A percentile compares a stretch with the other conserved stretches of the same genome.
Conservation (phyloP, 1,140 invertebrate genomes). For the Polypedilum pembai region DNA sequence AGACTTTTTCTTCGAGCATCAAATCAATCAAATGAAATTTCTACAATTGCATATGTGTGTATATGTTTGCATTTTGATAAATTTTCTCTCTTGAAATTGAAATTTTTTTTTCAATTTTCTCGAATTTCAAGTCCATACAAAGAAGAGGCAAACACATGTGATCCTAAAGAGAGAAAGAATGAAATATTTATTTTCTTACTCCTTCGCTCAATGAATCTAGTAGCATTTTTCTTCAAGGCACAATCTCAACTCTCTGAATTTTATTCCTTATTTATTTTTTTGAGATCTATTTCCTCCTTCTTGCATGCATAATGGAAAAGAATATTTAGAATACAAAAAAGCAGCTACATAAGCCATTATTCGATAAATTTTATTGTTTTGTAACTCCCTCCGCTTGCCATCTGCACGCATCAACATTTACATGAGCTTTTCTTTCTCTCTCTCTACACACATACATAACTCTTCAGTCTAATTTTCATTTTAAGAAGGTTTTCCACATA, state of each 20-base stretch:
- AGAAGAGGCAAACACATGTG: background rate
- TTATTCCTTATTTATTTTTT: background rate
- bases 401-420: background rate
- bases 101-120: conserved; percentile 13
- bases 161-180: background rate
- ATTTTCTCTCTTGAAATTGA: background rate
- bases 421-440: background rate
- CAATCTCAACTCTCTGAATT: background rate
- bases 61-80: conserved; percentile 19
- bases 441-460: background rate
- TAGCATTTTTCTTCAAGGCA: background rate
- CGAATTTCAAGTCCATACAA: background rate
- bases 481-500: background rate
- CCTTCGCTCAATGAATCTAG: background rate
- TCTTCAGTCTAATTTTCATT: conserved; percentile 18
- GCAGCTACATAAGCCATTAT: conserved; percentile 9
- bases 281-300: background rate
- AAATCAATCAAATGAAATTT: conserved; percentile 14
- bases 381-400: background rate
- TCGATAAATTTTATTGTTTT: conserved; percentile 11
- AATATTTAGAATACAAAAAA: conserved; percentile 6
- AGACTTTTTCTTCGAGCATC: background rate
- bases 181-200: background rate
- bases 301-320: background rate
- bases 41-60: background rate